Percentiles rank a stretch among this genome's conserved stretches.
These are phyloP conservation scores for Peromyscus aztecus DNA, from an alignment of 2,797 vertebrate species.

Conservation along the genomic window DNA sequence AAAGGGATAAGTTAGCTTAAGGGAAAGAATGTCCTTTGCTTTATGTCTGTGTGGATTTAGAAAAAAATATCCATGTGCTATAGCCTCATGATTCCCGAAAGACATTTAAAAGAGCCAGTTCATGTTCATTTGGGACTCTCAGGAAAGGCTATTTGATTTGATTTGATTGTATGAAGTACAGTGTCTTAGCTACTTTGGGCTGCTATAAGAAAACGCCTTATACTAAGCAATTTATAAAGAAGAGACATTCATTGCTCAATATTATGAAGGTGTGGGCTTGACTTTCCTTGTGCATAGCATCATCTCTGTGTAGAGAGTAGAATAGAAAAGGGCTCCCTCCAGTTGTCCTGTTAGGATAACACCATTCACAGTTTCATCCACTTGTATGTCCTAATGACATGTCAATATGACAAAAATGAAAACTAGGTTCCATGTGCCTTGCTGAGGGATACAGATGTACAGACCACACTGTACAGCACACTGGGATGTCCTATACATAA, in stretches of 20 bases:
- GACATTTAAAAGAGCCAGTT: neutral
- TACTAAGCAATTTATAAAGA: neutral
- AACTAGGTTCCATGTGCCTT: neutral
- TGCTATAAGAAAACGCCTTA: neutral
- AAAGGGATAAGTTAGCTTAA: conserved; percentile 34
- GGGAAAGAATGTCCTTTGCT: neutral
- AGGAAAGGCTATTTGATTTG: neutral
- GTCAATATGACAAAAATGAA: neutral
- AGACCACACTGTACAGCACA: neutral
- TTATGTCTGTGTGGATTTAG: neutral
- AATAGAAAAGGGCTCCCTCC: neutral
- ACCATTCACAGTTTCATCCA: neutral
- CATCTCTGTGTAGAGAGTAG: neutral
- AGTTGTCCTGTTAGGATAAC: neutral
- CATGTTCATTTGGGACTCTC: neutral
- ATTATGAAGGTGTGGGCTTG: neutral
- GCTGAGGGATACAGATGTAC: neutral
- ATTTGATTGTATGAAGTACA: neutral
- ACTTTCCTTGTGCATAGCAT: neutral
- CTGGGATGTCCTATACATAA: neutral
- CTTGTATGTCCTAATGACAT: neutral
- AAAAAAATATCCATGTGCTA: neutral
- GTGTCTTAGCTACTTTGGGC: neutral
- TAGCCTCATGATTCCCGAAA: neutral
- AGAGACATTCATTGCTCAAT: neutral